These are phyloP conservation scores for Erebia palarica DNA, from an alignment of 2,888 invertebrate genomes.

Conservation along the genomic window DNA sequence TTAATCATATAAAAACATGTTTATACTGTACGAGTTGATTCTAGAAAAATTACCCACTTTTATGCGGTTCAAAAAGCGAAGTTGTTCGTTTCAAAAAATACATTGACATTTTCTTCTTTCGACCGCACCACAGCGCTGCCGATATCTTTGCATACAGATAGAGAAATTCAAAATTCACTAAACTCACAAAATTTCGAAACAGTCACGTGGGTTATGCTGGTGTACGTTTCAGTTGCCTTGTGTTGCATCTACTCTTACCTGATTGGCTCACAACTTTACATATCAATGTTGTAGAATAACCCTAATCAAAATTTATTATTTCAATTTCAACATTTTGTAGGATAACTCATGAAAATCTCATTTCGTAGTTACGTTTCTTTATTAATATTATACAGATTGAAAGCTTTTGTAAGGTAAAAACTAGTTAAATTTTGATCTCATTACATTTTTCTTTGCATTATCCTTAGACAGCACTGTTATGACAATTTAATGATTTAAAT, in stretches of 20 bases:
- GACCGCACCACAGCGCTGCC: constrained; percentile 65
- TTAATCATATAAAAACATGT: no score
- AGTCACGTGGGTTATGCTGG: constrained; percentile 54
- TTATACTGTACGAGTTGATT: not conserved
- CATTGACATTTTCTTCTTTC: constrained; percentile 35
- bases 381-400: constrained; percentile 21
- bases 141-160: constrained; percentile 35
- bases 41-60: not conserved
- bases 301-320: not conserved
- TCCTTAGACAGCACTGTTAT: not conserved
- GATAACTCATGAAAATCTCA: not conserved
- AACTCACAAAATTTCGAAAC: constrained; percentile 31
- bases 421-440: constrained; percentile 12
- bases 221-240: constrained; percentile 47
- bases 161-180: constrained; percentile 32
- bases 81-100: constrained; percentile 37
- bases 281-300: constrained; percentile 10
- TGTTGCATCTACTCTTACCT: constrained; percentile 29
- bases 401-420: constrained; percentile 5
- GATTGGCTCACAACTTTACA: constrained; percentile 36
- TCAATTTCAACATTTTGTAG: not conserved
- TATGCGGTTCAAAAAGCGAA: constrained; percentile 8
- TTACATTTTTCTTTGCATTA: constrained; percentile 10
- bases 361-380: constrained; percentile 7
- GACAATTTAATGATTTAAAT: not conserved